These are phyloP conservation scores for Cantharis lateralis DNA, from an alignment of 2,888 invertebrate species.

Conservation along the genomic window DNA sequence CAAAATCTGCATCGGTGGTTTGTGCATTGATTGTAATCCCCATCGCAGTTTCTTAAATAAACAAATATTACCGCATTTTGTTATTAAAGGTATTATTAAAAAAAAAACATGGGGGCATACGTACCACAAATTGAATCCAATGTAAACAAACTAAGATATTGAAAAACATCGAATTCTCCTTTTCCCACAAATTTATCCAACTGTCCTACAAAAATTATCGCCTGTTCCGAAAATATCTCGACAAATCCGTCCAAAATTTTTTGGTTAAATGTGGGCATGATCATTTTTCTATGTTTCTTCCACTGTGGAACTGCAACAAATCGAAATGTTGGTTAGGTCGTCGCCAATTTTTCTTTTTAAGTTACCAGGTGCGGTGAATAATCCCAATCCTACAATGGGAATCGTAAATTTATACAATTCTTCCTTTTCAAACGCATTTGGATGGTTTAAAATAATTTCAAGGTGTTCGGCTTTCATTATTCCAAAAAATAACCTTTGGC, in stretches of 20 bases:
- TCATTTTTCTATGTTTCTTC: slow-evolving; percentile 62
- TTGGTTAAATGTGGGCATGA: slow-evolving; percentile 69
- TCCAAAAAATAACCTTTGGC: neutral
- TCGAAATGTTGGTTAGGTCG: neutral
- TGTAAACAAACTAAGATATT: neutral
- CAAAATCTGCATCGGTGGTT: neutral
- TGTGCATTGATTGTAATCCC: neutral
- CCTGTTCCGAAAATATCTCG: slow-evolving; percentile 65
- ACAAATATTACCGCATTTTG: neutral
- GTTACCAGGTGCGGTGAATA: neutral
- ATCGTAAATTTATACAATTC: neutral
- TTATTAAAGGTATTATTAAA: no score
- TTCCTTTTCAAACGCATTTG: neutral
- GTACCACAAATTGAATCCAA: neutral
- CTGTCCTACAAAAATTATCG: slow-evolving; percentile 57
- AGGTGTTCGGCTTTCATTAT: neutral
- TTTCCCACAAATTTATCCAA: slow-evolving; percentile 53
- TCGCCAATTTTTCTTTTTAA: neutral
- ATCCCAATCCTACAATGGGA: neutral
- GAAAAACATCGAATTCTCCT: slow-evolving; percentile 60
- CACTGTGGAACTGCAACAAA: slow-evolving; percentile 60
- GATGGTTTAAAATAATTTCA: neutral
- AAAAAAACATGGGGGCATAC: neutral
- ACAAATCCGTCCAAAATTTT: slow-evolving; percentile 65
- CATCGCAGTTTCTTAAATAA: neutral